A percentile compares a stretch with the other conserved stretches of the same genome.
These are phyloP conservation scores for Pseudochirops corinnae DNA, from an alignment of 2,797 vertebrate species.

Conservation along the genomic window DNA sequence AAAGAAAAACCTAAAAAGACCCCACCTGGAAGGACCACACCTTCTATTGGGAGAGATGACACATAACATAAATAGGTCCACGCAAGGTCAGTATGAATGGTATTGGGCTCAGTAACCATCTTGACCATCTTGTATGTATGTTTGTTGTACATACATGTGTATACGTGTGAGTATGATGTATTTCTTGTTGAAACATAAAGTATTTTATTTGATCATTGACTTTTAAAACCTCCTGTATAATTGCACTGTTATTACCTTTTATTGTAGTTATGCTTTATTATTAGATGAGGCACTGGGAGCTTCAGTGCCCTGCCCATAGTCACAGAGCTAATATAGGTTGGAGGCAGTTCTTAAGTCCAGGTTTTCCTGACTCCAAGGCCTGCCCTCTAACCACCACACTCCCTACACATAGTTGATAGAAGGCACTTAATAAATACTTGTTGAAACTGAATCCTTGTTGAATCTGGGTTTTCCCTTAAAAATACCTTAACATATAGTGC, in stretches of 20 bases:
- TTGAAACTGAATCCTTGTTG: neutral
- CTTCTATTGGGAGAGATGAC: neutral
- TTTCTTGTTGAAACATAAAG: neutral
- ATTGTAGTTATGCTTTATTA: neutral
- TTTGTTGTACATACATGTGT: neutral
- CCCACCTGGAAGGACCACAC: neutral
- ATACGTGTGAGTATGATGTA: neutral
- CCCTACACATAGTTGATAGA: neutral
- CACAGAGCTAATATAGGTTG: neutral
- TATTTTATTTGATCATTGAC: neutral
- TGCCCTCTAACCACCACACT: neutral
- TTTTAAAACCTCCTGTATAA: neutral
- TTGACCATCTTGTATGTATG: neutral
- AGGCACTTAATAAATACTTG: neutral
- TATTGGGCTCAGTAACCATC: neutral
- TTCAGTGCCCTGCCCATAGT: slow-evolving; percentile 15
- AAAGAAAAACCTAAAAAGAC: neutral
- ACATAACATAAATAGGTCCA: neutral
- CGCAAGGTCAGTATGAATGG: neutral
- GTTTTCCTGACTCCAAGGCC: neutral
- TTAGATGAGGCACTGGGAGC: neutral
- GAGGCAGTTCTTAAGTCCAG: slow-evolving; percentile 10
- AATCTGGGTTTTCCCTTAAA: neutral
- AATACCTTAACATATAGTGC: neutral
- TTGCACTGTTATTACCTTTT: neutral